phyloP scores from a whole-genome alignment of 2,113 vertebrate genomes.

The human region GRCh38 chr11:122318501-122319000 shows the following conservation, averaged over 20 bases:
- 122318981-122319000: background rate
- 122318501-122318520: too few species aligned
- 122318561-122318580: too few species aligned
- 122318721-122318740: background rate
- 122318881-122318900: background rate
- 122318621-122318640: background rate
- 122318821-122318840: background rate
- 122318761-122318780: background rate
- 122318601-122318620: background rate
- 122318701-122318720: background rate
- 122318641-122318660: background rate
- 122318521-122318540: too few species aligned
- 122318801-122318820: background rate
- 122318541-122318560: too few species aligned
- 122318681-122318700: background rate
- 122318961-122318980: background rate
- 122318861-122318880: background rate
- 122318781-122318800: background rate
- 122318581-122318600: too few species aligned
- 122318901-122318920: background rate
- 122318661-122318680: background rate
- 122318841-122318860: background rate
- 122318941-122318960: background rate
- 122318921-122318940: background rate
- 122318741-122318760: accelerated